phyloP scores from a whole-genome alignment of 2,797 vertebrate species.

The Champsocephalus gunnari region DNA sequence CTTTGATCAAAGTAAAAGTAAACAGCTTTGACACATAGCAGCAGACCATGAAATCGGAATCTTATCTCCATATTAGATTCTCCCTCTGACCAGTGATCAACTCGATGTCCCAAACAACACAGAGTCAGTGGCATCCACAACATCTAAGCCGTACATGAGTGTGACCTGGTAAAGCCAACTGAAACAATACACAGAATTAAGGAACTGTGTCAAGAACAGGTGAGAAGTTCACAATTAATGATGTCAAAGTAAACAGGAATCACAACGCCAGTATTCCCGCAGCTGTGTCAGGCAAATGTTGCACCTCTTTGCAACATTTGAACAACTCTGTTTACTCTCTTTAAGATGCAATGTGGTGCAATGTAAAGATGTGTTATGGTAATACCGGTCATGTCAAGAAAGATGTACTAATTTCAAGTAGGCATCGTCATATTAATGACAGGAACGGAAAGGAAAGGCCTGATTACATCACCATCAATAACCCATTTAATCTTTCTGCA shows the following conservation, averaged over 20 bases:
- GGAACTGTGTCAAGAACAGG: conserved; percentile 16
- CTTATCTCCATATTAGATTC: conserved; percentile 55
- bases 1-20: conserved; percentile 50
- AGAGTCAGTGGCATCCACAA: conserved; percentile 21
- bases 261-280: conserved; percentile 49
- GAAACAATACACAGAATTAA: conserved; percentile 1
- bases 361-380: conserved; percentile 11
- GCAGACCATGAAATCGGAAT: conserved; percentile 63
- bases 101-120: conserved; percentile 48
- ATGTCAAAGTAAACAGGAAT: conserved; percentile 30
- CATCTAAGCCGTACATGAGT: neutral
- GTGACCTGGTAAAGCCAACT: conserved; percentile 3
- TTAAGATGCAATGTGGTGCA: conserved; percentile 13
- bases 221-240: conserved; percentile 54
- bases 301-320: conserved; percentile 50
- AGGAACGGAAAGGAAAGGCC: conserved; percentile 1
- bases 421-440: conserved; percentile 2
- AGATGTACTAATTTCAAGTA: neutral
- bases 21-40: conserved; percentile 56
- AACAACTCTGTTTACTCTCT: conserved; percentile 35
- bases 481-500: conserved; percentile 27
- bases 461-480: conserved; percentile 23
- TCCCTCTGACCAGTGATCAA: conserved; percentile 42
- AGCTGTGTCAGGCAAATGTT: conserved; percentile 54
- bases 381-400: neutral